Evolutionary conservation across 1,140 invertebrate species (phyloP), one percentile per base, ranked within the genome.

Genomic region (Melipona quadrifasciata): DNA sequence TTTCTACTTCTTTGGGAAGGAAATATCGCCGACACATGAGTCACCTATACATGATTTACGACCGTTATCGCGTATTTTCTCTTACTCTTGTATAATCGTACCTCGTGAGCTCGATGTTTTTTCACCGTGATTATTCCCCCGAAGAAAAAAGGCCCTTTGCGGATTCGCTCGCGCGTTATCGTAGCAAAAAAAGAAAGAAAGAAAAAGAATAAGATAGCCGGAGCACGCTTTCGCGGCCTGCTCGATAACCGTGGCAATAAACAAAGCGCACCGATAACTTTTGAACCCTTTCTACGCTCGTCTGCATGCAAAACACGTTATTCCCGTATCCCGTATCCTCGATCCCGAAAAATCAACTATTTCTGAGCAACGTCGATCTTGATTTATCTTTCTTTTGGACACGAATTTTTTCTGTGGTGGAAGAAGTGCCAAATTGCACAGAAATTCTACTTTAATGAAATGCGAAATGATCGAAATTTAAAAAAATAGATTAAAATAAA

Each of bases 191-290:
- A 27, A 65, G 64, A 65, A 16, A 27, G 24, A 31, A 27, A 58
- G 16, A 53, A 55, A 61, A 70, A 55, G 88, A 83, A 55, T 51
- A 47, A 73, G 84, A 86, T 78, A 74, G 53, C n/a, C 53, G 39
- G 57, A 86, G 65, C 76, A 58, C 57, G 80, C 73, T 24, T 73
- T 68, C 47, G 53, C 21, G 27, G 73, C 74, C 57, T 89, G 68
- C 34, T 75, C 64, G 87, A 89, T 87, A 87, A 89, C 76, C 24
- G n/a, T 65, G 58, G 17, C 58, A 74, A 90, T 73, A 90, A 90
- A 90, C 86, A 90, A 90, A 89, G 84, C 70, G 31, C 12, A 27
- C 39, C 76, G 87, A 90, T 90, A 90, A 90, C 90, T 90, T 88
- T 72, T 90, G 87, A 87, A 90, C 90, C 75, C 68, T 68, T 70